Conservation (phyloP, 1,140 invertebrate genomes). For the Orussus abietinus region DNA sequence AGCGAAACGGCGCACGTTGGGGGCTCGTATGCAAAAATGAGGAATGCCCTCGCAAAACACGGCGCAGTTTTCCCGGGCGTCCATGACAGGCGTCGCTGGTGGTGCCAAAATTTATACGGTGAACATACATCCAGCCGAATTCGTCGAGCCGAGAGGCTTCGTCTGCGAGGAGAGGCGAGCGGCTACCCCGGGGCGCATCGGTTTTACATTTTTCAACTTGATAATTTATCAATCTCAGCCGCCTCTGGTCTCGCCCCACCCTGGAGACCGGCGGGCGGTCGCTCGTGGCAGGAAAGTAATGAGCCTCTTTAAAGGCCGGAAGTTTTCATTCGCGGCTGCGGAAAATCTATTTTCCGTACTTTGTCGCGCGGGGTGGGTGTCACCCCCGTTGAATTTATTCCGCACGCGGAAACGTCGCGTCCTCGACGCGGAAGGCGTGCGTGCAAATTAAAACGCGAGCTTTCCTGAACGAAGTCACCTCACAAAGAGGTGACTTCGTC, state of each 20-base stretch:
- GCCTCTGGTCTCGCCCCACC: conserved; percentile 1
- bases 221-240: conserved; percentile 49
- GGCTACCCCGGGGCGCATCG: conserved; percentile 30
- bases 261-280: background rate
- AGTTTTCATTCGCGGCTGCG: conserved; percentile 29
- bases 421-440: too few species aligned
- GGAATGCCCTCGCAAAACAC: conserved; percentile 21
- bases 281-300: conserved; percentile 40
- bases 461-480: too few species aligned
- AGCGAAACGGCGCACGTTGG: too few species aligned
- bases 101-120: conserved; percentile 35
- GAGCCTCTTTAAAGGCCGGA: conserved; percentile 44
- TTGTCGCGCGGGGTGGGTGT: too few species aligned
- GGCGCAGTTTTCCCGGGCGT: conserved; percentile 24
- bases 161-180: conserved; percentile 15
- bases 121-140: conserved; percentile 35
- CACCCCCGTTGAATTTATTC: too few species aligned
- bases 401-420: too few species aligned
- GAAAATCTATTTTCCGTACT: conserved; percentile 41
- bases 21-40: conserved; percentile 36
- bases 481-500: too few species aligned
- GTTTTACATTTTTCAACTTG: conserved; percentile 48
- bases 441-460: too few species aligned
- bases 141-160: conserved; percentile 23
- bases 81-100: conserved; percentile 34